Percentiles rank a stretch among this genome's conserved stretches.
Conservation (phyloP, 1,140 invertebrate genomes). For the Globodera rostochiensis region DNA sequence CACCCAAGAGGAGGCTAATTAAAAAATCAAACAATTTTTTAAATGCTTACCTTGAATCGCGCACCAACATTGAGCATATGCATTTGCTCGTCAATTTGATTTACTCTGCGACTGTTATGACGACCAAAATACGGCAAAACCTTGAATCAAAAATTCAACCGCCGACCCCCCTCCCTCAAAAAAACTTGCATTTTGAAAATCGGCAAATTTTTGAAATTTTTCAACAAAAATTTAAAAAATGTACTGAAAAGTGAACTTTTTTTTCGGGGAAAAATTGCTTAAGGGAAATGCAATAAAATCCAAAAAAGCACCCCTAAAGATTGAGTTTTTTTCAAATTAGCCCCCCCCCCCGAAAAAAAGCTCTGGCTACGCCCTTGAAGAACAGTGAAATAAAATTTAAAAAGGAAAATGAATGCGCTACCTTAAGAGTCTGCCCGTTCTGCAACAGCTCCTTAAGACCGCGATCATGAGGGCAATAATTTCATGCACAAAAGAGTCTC, state of each 20-base stretch:
- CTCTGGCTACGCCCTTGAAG: no score
- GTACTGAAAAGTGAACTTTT: no score
- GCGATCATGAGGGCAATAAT: background rate
- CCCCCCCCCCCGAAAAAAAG: no score
- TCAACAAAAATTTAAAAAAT: background rate
- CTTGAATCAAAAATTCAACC: constrained; percentile 2
- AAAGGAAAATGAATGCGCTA: background rate
- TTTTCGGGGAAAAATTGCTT: no score
- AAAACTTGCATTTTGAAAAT: background rate
- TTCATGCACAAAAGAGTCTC: background rate
- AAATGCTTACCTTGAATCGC: background rate
- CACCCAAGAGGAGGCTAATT: background rate
- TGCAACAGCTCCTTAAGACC: background rate
- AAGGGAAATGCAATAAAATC: no score
- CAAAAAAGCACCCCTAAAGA: no score
- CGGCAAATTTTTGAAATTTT: no score
- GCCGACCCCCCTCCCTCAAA: background rate
- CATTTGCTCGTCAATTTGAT: background rate
- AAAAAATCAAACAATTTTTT: no score
- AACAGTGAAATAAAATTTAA: background rate
- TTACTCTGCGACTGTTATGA: background rate
- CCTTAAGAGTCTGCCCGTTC: background rate
- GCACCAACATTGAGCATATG: background rate
- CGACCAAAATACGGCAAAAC: constrained; percentile 10
- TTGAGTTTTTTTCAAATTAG: no score